Conservation (phyloP, 1,140 invertebrate genomes). For the Drosophila malerkotliana region DNA sequence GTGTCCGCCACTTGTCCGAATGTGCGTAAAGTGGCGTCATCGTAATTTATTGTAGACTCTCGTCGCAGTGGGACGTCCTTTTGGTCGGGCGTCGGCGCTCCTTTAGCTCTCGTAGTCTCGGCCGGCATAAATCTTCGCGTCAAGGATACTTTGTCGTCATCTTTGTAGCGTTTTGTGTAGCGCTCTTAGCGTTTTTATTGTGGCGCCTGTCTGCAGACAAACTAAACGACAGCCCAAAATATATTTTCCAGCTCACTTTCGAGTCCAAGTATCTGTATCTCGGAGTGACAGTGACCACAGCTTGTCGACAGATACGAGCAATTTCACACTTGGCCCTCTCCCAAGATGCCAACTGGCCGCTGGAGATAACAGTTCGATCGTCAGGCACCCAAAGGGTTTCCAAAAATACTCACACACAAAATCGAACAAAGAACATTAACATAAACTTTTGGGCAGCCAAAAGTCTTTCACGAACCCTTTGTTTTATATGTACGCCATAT, state of each 20-base stretch:
- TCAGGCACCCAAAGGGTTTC: constrained; percentile 11
- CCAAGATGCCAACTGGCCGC: constrained; percentile 51
- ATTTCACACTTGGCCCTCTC: constrained; percentile 75
- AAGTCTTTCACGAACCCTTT: constrained; percentile 32
- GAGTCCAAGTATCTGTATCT: constrained; percentile 40
- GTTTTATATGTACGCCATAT: constrained; percentile 10
- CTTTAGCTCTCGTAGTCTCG: constrained; percentile 23
- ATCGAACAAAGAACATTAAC: constrained; percentile 46
- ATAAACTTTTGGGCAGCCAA: constrained; percentile 68
- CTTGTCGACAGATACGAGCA: constrained; percentile 83
- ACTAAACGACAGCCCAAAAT: constrained; percentile 25
- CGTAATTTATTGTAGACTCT: constrained; percentile 80
- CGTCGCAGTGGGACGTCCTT: constrained; percentile 72
- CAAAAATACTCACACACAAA: background rate
- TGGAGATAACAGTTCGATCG: constrained; percentile 54
- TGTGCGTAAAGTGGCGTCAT: constrained; percentile 82
- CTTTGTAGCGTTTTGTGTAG: constrained; percentile 47
- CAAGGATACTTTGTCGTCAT: constrained; percentile 83
- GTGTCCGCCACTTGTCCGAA: constrained; percentile 80
- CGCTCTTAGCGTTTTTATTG: constrained; percentile 76
- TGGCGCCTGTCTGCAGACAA: constrained; percentile 74
- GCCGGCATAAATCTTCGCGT: constrained; percentile 77
- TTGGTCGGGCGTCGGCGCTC: constrained; percentile 45
- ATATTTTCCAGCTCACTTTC: constrained; percentile 22
- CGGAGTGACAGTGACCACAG: constrained; percentile 65